phyloP scores from a whole-genome alignment of 2,888 invertebrate species.

The Dermolepida albohirtum region DNA sequence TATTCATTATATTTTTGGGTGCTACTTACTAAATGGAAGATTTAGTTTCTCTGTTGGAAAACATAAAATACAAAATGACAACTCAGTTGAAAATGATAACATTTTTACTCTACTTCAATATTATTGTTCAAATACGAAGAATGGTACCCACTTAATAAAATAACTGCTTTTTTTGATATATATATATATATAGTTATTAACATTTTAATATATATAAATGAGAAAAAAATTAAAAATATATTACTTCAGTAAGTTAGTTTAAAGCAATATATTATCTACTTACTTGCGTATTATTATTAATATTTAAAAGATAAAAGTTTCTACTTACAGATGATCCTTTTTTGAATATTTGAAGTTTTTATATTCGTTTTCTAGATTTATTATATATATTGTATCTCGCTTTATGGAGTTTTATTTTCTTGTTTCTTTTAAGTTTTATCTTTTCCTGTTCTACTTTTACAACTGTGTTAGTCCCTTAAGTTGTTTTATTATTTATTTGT shows the following conservation, averaged over 20 bases:
- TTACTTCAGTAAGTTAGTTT: conserved; percentile 41
- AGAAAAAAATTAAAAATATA: conserved; percentile 37
- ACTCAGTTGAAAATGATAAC: not conserved
- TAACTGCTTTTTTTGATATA: conserved; percentile 39
- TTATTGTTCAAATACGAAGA: conserved; percentile 38
- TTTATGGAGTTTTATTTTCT: conserved; percentile 31
- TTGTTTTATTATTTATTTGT: conserved; percentile 51
- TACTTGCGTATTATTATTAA: conserved; percentile 38
- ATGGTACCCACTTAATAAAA: conserved; percentile 41
- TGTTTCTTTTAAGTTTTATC: conserved; percentile 56
- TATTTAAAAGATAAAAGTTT: conserved; percentile 29
- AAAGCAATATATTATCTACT: conserved; percentile 44
- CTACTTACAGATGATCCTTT: conserved; percentile 29
- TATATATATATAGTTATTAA: conserved; percentile 37
- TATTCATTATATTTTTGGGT: conserved; percentile 53
- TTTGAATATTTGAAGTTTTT: conserved; percentile 41
- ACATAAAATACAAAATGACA: conserved; percentile 3
- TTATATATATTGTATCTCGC: conserved; percentile 27
- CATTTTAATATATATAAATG: conserved; percentile 42
- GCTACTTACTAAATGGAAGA: conserved; percentile 52
- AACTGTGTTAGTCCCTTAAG: conserved; percentile 57
- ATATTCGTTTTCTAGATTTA: conserved; percentile 33
- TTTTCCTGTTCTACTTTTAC: conserved; percentile 54
- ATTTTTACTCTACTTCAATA: conserved; percentile 33
- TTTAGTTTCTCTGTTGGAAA: conserved; percentile 51